Percentiles rank a stretch among this genome's conserved stretches.
phyloP scores from a whole-genome alignment of 2,113 vertebrate genomes.

The Scomber scombrus region DNA sequence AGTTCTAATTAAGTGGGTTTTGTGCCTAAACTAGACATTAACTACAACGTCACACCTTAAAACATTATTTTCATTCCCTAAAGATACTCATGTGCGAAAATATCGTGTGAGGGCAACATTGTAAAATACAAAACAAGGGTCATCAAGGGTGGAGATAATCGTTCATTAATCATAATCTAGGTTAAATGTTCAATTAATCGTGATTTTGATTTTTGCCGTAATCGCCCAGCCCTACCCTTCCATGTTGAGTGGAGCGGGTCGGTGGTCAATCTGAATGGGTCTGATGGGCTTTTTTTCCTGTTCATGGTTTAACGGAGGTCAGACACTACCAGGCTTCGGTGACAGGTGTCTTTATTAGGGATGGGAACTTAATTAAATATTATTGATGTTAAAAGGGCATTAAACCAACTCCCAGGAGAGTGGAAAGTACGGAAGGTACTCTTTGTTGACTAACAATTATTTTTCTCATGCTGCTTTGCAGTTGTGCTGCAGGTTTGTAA shows the following conservation, averaged over 20 bases:
- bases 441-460: background rate
- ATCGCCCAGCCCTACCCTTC: background rate
- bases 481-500: background rate
- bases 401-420: background rate
- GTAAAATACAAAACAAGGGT: no score
- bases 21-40: no score
- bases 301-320: background rate
- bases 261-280: background rate
- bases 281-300: background rate
- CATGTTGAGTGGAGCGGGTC: background rate
- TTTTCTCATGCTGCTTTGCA: background rate
- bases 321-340: background rate
- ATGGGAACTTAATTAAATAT: background rate
- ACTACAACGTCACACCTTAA: no score
- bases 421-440: background rate
- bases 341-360: background rate
- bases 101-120: no score
- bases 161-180: no score
- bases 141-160: no score
- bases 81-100: no score
- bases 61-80: no score
- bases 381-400: background rate
- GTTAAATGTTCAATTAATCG: no score
- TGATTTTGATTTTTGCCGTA: no score
- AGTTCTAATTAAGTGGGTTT: no score